phyloP scores from a whole-genome alignment of 2,888 invertebrate genomes.

The Amphipyra tragopoginis region DNA sequence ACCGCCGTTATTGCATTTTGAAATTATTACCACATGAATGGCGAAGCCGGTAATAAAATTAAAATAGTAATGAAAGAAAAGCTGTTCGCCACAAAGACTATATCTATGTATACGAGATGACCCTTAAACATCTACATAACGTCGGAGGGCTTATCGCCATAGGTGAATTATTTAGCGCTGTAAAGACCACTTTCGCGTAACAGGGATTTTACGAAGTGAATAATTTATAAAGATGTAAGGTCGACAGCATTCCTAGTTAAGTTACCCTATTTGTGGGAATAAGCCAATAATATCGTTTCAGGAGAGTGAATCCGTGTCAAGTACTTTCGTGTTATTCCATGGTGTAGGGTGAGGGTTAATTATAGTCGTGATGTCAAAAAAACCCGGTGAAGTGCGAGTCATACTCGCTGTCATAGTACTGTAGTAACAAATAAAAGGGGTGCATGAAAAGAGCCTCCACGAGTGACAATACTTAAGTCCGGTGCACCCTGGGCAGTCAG shows the following conservation, averaged over 20 bases:
- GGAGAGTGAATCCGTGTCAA: slow-evolving; percentile 11
- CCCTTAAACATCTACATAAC: slow-evolving; percentile 39
- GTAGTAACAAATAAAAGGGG: no score
- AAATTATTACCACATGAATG: no score
- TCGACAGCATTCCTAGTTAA: slow-evolving; percentile 38
- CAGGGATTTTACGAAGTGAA: slow-evolving; percentile 49
- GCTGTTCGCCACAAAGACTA: slow-evolving; percentile 5
- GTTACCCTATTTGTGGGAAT: slow-evolving; percentile 23
- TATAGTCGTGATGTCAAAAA: neutral
- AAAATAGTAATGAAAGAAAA: slow-evolving; percentile 10
- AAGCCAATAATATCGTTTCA: slow-evolving; percentile 42
- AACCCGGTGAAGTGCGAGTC: no score
- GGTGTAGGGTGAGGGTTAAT: neutral
- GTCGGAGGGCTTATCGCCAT: slow-evolving; percentile 40
- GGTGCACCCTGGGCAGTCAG: no score
- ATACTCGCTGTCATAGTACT: no score
- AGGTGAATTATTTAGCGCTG: slow-evolving; percentile 51
- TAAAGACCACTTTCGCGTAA: slow-evolving; percentile 38
- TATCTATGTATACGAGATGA: slow-evolving; percentile 29
- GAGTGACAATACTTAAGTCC: no score
- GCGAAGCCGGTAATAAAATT: no score
- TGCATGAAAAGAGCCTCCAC: no score
- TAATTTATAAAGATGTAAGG: slow-evolving; percentile 43
- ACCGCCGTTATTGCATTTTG: no score
- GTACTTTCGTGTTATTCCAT: slow-evolving; percentile 3